Conservation (phyloP, 2,113 vertebrate species). For the Anguilla japonica region DNA sequence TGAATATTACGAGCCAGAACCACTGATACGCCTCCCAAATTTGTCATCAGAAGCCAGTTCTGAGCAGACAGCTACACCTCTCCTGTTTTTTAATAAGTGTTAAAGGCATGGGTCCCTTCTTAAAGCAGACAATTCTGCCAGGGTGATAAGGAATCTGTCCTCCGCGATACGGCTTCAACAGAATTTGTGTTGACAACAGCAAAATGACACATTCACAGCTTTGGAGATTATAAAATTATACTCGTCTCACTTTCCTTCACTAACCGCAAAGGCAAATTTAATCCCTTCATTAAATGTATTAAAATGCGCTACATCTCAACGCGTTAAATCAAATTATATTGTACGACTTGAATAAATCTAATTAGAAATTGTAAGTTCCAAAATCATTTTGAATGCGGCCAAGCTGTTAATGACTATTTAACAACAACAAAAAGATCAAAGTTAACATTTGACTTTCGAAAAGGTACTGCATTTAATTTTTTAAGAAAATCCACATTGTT, state of each 20-base stretch:
- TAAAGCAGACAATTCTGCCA: constrained; percentile 13
- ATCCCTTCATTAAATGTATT: constrained; percentile 20
- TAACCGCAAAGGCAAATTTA: constrained; percentile 35
- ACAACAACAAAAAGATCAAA: not conserved
- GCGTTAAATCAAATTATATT: constrained; percentile 22
- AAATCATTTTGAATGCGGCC: not conserved
- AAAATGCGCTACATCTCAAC: constrained; percentile 15
- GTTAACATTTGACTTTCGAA: not conserved
- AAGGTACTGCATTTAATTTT: too few species aligned
- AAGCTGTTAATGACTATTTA: not conserved
- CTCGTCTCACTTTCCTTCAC: constrained; percentile 49
- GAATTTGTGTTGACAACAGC: constrained; percentile 66
- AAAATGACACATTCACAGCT: constrained; percentile 68
- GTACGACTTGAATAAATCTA: constrained; percentile 3
- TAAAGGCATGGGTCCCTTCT: constrained; percentile 56
- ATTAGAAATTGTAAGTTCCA: not conserved
- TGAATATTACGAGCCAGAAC: constrained; percentile 41
- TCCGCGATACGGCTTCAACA: constrained; percentile 63
- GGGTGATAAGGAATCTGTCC: constrained; percentile 59
- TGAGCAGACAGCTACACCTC: constrained; percentile 46
- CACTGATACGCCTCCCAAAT: constrained; percentile 48
- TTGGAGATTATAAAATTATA: constrained; percentile 61
- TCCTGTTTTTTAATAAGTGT: constrained; percentile 65
- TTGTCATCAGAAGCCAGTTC: constrained; percentile 41
- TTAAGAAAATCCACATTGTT: not conserved